Percentiles rank a stretch among this genome's conserved stretches.
Evolutionary conservation across 92 coral and sea anemone species (phyloP).

Genomic region (Nematostella vectensis): DNA sequence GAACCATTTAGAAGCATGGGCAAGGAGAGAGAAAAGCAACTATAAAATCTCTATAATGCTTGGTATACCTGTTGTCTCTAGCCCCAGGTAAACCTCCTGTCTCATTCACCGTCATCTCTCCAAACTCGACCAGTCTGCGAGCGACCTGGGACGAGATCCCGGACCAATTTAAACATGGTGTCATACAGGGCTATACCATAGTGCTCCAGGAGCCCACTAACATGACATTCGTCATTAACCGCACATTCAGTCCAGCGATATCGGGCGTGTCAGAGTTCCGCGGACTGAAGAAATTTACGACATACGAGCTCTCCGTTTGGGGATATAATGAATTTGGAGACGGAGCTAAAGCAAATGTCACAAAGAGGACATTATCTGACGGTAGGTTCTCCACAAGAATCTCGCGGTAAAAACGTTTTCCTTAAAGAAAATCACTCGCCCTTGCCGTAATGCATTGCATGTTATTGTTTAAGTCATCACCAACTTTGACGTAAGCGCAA

Average conservation of each 20-base stretch:
- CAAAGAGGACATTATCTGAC: constrained; percentile 33
- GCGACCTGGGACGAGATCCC: constrained; percentile 75
- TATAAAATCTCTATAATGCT: not conserved
- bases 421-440: too few species aligned
- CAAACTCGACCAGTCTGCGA: constrained; percentile 57
- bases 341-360: constrained; percentile 11
- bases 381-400: constrained; percentile 17
- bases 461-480: too few species aligned
- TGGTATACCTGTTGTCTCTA: not conserved
- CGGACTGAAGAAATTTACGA: constrained; percentile 37
- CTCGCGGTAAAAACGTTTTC: not conserved
- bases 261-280: constrained; percentile 1
- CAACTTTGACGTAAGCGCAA: too few species aligned
- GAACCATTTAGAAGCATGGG: not conserved
- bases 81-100: constrained; percentile 58
- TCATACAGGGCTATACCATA: constrained; percentile 49
- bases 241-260: constrained; percentile 3
- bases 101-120: constrained; percentile 29
- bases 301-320: constrained; percentile 21
- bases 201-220: constrained; percentile 4
- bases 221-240: not conserved
- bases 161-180: constrained; percentile 39
- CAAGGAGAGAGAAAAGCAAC: not conserved
- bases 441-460: too few species aligned
- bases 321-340: constrained; percentile 49